Conservation (phyloP, 2,113 vertebrate genomes). For the Hucho hucho region DNA sequence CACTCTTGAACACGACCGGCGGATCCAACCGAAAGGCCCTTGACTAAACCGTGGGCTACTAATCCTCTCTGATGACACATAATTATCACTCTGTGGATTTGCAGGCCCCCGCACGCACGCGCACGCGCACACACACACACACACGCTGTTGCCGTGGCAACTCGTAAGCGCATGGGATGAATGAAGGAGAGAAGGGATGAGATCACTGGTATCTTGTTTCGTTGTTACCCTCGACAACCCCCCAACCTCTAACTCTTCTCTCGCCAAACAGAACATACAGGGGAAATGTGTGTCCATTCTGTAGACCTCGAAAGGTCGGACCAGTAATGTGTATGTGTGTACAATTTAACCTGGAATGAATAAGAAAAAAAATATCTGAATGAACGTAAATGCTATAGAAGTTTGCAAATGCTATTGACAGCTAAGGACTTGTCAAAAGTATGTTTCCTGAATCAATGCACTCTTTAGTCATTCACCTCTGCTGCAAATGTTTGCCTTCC, state of each 20-base stretch:
- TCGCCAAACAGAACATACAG: constrained; percentile 29
- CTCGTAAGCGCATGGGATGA: constrained; percentile 66
- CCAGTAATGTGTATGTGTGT: neutral
- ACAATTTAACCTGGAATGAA: neutral
- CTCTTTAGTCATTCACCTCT: constrained; percentile 25
- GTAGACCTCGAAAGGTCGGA: constrained; percentile 23
- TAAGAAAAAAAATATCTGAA: neutral
- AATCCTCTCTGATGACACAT: constrained; percentile 73
- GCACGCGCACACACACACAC: constrained; percentile 37
- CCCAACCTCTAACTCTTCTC: constrained; percentile 45
- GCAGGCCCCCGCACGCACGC: constrained; percentile 55
- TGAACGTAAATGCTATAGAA: neutral
- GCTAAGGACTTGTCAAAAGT: constrained; percentile 48
- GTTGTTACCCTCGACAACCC: constrained; percentile 61
- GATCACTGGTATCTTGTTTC: constrained; percentile 75
- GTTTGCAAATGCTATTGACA: constrained; percentile 11
- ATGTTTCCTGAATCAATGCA: constrained; percentile 30
- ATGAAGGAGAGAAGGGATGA: constrained; percentile 71
- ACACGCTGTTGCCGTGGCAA: constrained; percentile 74
- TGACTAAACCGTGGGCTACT: constrained; percentile 64
- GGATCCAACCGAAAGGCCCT: constrained; percentile 41
- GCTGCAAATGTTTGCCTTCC: constrained; percentile 64
- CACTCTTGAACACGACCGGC: constrained; percentile 47
- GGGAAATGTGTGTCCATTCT: constrained; percentile 27
- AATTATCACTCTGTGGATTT: constrained; percentile 67